phyloP scores from a whole-genome alignment of 2,888 invertebrate genomes.

The Trichacis sp. region DNA sequence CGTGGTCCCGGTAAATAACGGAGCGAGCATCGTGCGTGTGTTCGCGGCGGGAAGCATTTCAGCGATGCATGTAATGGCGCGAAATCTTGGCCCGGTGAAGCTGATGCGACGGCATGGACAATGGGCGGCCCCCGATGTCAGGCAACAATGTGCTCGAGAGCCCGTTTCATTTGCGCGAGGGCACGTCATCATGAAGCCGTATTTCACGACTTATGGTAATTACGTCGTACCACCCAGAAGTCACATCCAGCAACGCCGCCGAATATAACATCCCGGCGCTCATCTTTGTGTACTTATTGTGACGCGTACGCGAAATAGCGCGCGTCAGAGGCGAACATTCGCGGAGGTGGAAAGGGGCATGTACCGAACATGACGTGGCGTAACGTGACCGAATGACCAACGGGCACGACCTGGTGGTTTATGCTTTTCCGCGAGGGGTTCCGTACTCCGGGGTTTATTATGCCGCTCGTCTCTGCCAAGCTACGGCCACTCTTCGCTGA shows the following conservation, averaged over 20 bases:
- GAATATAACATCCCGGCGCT: no score
- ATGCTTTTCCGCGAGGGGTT: not conserved
- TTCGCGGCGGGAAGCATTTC: constrained; percentile 7
- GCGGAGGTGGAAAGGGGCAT: not conserved
- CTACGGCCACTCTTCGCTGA: constrained; percentile 18
- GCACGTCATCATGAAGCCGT: constrained; percentile 64
- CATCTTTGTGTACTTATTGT: no score
- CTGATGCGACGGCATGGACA: constrained; percentile 26
- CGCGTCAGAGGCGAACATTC: not conserved
- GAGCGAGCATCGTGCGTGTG: constrained; percentile 7
- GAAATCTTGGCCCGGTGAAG: constrained; percentile 27
- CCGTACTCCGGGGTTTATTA: not conserved
- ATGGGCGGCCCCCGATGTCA: constrained; percentile 40
- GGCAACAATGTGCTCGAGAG: constrained; percentile 45
- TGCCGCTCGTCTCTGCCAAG: constrained; percentile 5
- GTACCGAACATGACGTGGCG: constrained; percentile 1
- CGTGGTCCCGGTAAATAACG: constrained; percentile 18
- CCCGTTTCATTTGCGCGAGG: constrained; percentile 59
- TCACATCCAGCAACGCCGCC: constrained; percentile 32
- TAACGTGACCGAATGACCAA: constrained; percentile 3
- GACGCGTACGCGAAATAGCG: not conserved
- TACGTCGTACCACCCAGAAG: constrained; percentile 61
- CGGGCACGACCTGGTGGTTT: not conserved
- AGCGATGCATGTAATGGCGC: constrained; percentile 26
- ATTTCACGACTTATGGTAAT: constrained; percentile 67